These are phyloP conservation scores for Brachionichthys hirsutus DNA, from an alignment of 2,113 vertebrate species.

Conservation along the genomic window DNA sequence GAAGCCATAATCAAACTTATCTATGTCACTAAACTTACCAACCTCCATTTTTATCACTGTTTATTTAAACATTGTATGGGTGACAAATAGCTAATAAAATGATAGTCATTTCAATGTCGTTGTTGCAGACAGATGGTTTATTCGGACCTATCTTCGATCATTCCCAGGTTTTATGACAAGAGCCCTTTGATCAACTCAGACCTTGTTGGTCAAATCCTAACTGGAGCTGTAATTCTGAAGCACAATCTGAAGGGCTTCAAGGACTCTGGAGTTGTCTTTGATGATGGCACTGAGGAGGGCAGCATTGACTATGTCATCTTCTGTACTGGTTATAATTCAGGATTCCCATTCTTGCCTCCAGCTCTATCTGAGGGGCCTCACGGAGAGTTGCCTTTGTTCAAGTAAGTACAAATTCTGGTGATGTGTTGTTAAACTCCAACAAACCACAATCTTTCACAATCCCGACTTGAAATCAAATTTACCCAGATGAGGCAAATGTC, in stretches of 20 bases:
- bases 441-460: too few species aligned
- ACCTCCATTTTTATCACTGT: too few species aligned
- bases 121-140: too few species aligned
- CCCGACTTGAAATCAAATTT: too few species aligned
- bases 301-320: slow-evolving; percentile 84
- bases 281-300: slow-evolving; percentile 84
- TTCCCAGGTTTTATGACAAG: slow-evolving; percentile 71
- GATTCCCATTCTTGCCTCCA: slow-evolving; percentile 83
- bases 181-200: slow-evolving; percentile 81
- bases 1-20: too few species aligned
- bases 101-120: too few species aligned
- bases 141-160: background rate
- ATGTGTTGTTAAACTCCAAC: too few species aligned
- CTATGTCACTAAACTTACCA: too few species aligned
- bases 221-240: slow-evolving; percentile 82
- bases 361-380: slow-evolving; percentile 68
- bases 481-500: too few species aligned
- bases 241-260: slow-evolving; percentile 80
- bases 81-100: too few species aligned
- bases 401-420: slow-evolving; percentile 30
- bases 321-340: slow-evolving; percentile 85
- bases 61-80: too few species aligned
- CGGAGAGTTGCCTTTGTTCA: slow-evolving; percentile 81
- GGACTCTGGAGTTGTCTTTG: slow-evolving; percentile 80
- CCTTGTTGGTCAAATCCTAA: slow-evolving; percentile 84